Evolutionary conservation across 2,888 invertebrate genomes (phyloP), one percentile per base, ranked within the genome.

Genomic region (Neocrepidodera transversa): DNA sequence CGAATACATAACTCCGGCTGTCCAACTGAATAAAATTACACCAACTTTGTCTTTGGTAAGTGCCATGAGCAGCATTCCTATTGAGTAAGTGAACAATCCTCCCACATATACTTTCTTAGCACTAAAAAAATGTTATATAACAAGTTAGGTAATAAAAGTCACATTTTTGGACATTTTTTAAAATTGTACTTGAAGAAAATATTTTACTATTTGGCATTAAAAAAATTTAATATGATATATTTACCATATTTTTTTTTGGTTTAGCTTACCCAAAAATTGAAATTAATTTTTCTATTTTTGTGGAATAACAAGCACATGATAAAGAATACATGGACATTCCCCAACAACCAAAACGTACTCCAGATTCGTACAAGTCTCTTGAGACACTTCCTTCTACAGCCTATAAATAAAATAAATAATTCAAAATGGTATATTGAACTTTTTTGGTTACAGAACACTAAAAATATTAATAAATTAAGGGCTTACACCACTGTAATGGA

Each of bases 1-100:
- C 10, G 97, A 95, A 80, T 97, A 97, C 95, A 97, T 95, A 43
- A 97, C 89, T 1, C 97, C 97, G 1, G 97, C 95, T 0, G 94
- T 90, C 87, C 95, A 93, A 66, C 96, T 95, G 78, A 95, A 93
- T 35, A 95, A 75, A 36, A 95, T 87, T 0, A 95, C 94, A 2
- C 92, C 92, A 11, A 87, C 84, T 60, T 86, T 88, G 58, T 91
- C 89, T 42, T 91, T 86, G 0, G 89, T 85, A 5, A 89, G 71
- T 0, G 93, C 94, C 88, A 97, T 91, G 66, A 92, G 76, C 60
- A 91, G 82, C 94, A 96, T 96, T 3, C 97, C 97, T 17, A 86
- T 81, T 51, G 93, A 91, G 79, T 96, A 96, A 43, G 93, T 90
- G 62, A 95, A 82, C 16, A 96, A 86, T 0, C 97, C 95, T 43